A percentile compares a stretch with the other conserved stretches of the same genome.
These are phyloP conservation scores for Ornithoptera alexandrae DNA, from an alignment of 2,888 invertebrate species.

Conservation along the genomic window DNA sequence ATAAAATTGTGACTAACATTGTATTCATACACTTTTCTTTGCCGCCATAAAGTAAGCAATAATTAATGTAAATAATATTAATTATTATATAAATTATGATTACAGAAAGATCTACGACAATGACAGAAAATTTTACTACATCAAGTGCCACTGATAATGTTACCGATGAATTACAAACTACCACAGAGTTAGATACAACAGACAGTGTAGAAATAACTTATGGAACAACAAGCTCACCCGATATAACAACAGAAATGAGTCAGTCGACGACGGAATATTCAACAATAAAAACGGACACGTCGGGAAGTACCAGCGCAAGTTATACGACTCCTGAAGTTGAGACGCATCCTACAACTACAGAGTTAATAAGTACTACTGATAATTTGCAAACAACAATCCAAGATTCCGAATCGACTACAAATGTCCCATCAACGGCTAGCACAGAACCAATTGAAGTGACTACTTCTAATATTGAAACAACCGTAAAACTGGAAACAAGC, in stretches of 20 bases:
- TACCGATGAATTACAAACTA: constrained; percentile 9
- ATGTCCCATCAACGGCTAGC: not conserved
- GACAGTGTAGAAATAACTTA: not conserved
- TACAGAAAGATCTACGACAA: constrained; percentile 9
- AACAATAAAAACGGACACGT: not conserved
- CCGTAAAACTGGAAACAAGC: not conserved
- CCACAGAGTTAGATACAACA: constrained; percentile 5
- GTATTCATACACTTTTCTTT: too few species aligned
- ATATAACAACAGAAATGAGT: constrained; percentile 16
- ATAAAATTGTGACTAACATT: too few species aligned
- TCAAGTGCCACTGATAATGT: not conserved
- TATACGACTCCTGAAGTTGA: not conserved
- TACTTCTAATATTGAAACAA: constrained; percentile 8
- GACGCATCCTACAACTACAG: not conserved
- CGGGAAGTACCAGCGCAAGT: not conserved
- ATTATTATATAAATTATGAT: too few species aligned
- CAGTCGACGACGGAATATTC: constrained; percentile 3
- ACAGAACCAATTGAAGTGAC: constrained; percentile 5
- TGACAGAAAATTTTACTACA: constrained; percentile 2
- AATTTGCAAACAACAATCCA: constrained; percentile 1
- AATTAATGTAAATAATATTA: too few species aligned
- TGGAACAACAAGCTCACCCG: constrained; percentile 14
- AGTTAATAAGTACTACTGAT: constrained; percentile 2
- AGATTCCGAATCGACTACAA: constrained; percentile 7
- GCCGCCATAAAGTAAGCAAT: too few species aligned